Evolutionary conservation across 2,888 invertebrate species (phyloP), one percentile per base, ranked within the genome.

Genomic region (Drosophila sordidula): DNA sequence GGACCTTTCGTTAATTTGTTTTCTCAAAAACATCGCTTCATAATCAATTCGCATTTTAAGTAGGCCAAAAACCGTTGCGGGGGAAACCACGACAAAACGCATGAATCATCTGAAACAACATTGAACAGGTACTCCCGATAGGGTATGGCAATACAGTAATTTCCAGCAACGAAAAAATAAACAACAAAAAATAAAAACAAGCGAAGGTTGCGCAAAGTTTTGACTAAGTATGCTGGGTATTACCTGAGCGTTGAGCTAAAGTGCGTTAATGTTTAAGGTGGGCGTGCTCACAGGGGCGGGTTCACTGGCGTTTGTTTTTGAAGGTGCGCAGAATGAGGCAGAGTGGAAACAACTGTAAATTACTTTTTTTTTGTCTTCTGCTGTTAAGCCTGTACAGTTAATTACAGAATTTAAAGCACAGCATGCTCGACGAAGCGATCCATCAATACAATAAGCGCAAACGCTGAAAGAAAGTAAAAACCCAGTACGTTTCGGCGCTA

Each of bases 171-270:
- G 49, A 61, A 42, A 45, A 41, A 32, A 11, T 8, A 45, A 58
- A 73, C 32, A 44, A 62, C 47, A 34, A 46, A 44, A 42, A 57
- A 78, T 18, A 64, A 54, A 72, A 75, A 65, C 61, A 61, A 50
- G n/a, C 59, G 69, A 85, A 82, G 82, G 85, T 83, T 85, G 79
- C 80, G 68, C 70, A 85, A 83, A 67, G 36, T 39, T 38, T 71
- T 63, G 59, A 44, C 57, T 58, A 54, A 54, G 46, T 62, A 45
- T 36, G 16, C 18, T 63, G 85, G 85, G 85, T 58, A 83, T 68
- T 80, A 80, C 82, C 85, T 66, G 75, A 68, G 45, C 42, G 36
- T 16, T 47, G 16, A 39, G 54, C n/a, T 41, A 26, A 29, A 58
- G 61, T 66, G 42, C 47, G 50, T 41, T 45, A 36, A 56, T 69